Conservation (phyloP, 1,140 invertebrate genomes). For the Drosophila ironensis region DNA sequence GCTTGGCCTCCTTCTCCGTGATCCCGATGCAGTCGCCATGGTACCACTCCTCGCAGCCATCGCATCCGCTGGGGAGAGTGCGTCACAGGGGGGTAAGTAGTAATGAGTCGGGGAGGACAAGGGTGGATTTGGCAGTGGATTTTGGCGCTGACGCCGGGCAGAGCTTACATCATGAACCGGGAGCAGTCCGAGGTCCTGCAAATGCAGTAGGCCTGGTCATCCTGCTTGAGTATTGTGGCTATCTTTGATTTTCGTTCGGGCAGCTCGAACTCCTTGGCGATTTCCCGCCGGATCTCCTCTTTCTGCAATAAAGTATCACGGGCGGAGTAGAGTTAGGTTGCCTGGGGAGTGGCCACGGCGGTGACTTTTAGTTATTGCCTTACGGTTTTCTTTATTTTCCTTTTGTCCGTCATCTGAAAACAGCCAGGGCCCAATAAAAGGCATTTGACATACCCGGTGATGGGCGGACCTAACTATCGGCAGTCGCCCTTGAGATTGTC, state of each 20-base stretch:
- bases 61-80: constrained; percentile 92
- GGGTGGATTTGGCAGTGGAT: no score
- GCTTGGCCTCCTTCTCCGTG: constrained; percentile 94
- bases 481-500: neutral
- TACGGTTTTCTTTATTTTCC: constrained; percentile 72
- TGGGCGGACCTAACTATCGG: neutral
- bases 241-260: constrained; percentile 96
- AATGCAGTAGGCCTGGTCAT: constrained; percentile 96
- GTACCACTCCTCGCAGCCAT: constrained; percentile 99
- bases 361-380: constrained; percentile 1
- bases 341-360: no score
- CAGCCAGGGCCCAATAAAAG: neutral
- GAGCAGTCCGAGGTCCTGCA: constrained; percentile 96
- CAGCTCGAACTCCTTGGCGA: constrained; percentile 93
- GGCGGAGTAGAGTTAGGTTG: neutral
- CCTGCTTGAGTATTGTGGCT: constrained; percentile 92
- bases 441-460: neutral
- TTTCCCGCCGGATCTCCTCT: constrained; percentile 95
- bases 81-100: no score
- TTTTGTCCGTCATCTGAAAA: constrained; percentile 54
- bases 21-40: constrained; percentile 99
- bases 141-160: fast-evolving
- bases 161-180: constrained; percentile 96
- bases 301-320: constrained; percentile 85
- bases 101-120: no score